Evolutionary conservation across 1,140 invertebrate species (phyloP), one percentile per base, ranked within the genome.

Genomic region (Halesus radiatus): DNA sequence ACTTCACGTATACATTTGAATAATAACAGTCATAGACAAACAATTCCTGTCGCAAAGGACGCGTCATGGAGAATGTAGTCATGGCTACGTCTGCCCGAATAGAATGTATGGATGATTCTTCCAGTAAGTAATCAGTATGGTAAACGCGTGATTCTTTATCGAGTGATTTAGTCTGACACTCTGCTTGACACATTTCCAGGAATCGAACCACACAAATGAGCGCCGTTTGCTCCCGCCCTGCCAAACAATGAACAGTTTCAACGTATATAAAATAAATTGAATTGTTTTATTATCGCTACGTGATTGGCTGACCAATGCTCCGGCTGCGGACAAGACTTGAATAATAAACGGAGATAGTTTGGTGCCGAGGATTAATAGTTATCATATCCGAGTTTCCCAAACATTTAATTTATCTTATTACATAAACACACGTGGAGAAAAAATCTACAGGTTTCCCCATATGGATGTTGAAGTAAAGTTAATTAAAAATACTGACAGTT

Each of bases 251-350:
- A 80, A 83, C 82, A 79, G 76, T 81, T 80, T 66, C 76, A 79
- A 53, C 74, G 79, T 81, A 81, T 60, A 83, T 83, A 80, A 81
- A 83, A 83, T 83, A 83, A 83, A 80, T 83, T 81, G 82, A 83
- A 83, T 83, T 83, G 82, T 83, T 83, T 83, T 83, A 83, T 83
- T 83, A 74, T 72, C 53, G 52, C 64, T 18, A 81, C 82, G 82
- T 83, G 82, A 80, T 81, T 79, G 79, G 82, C 20, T 79, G 82
- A 83, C 82, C 82, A 73, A 83, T 81, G 70, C 76, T 26, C 70
- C 37, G 45, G 26, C 76, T 58, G 72, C 15, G 56, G 23, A 53
- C 70, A 66, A 73, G 68, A 52, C 60, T 32, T 32, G 76, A 78
- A 76, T 76, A 80, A 70, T 53, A 79, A 76, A 75, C 76, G 29